A percentile compares a stretch with the other conserved stretches of the same genome.
These are phyloP conservation scores for Nestor notabilis DNA, from an alignment of 2,113 vertebrate species.

Conservation along the genomic window DNA sequence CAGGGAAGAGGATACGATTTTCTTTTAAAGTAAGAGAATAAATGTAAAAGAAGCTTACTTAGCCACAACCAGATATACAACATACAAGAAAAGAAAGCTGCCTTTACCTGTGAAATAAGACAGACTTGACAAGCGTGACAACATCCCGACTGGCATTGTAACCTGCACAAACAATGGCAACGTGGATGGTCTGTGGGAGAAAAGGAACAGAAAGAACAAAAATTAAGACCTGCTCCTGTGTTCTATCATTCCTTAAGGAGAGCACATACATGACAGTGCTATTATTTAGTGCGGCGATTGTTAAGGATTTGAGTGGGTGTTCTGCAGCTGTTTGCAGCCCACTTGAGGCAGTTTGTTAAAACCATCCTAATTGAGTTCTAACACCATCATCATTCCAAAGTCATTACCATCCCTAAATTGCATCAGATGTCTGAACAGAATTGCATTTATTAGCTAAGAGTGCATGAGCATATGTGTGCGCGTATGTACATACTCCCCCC, in stretches of 20 bases:
- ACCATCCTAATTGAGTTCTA: slow-evolving; percentile 71
- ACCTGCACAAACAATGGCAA: slow-evolving; percentile 97
- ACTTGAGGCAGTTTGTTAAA: slow-evolving; percentile 66
- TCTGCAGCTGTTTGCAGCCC: slow-evolving; percentile 48
- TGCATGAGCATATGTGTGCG: fast-evolving
- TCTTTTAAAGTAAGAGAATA: not conserved
- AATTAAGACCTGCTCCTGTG: not conserved
- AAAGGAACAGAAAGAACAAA: slow-evolving; percentile 19
- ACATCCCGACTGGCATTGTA: slow-evolving; percentile 98
- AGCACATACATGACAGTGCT: not conserved
- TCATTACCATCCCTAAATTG: slow-evolving; percentile 59
- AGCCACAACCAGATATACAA: not conserved
- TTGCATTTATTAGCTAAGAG: slow-evolving; percentile 15
- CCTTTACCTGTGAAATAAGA: slow-evolving; percentile 95
- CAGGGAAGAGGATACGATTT: not conserved
- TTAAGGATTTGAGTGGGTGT: slow-evolving; percentile 17
- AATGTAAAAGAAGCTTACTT: not conserved
- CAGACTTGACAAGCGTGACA: slow-evolving; percentile 96
- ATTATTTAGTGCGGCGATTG: not conserved
- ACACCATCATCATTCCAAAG: slow-evolving; percentile 65
- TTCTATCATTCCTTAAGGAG: not conserved
- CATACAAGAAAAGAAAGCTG: not conserved
- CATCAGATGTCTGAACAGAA: slow-evolving; percentile 48
- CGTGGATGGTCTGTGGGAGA: slow-evolving; percentile 90
- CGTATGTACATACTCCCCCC: not conserved